Percentiles rank a stretch among this genome's conserved stretches.
These are phyloP conservation scores for Noctua janthina DNA, from an alignment of 2,888 invertebrate genomes.

Conservation along the genomic window DNA sequence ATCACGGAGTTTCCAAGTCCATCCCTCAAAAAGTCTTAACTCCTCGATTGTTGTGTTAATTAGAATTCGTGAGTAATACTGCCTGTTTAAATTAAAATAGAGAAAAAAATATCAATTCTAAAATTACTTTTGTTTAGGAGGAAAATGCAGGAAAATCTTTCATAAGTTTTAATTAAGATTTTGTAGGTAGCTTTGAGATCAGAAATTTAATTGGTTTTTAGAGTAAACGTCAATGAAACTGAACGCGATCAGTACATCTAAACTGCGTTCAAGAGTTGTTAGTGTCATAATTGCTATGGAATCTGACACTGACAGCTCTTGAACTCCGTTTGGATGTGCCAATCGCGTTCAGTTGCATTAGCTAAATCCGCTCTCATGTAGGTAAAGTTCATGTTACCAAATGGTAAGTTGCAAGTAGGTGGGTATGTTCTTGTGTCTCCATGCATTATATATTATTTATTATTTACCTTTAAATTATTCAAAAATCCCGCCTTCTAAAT, in stretches of 20 bases:
- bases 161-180: constrained; percentile 49
- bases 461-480: too few relatives aligned
- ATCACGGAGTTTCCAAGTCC: constrained; percentile 65
- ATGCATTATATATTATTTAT: not conserved
- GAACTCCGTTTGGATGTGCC: not conserved
- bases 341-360: not conserved
- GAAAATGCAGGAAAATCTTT: constrained; percentile 49
- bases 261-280: not conserved
- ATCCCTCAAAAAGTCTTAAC: constrained; percentile 64
- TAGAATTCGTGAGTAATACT: constrained; percentile 65
- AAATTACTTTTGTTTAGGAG: constrained; percentile 55
- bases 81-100: constrained; percentile 60
- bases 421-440: not conserved
- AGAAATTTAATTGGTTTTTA: constrained; percentile 2
- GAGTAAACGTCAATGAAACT: not conserved
- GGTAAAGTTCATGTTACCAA: not conserved
- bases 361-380: not conserved
- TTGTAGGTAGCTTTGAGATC: constrained; percentile 16
- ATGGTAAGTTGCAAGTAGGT: not conserved
- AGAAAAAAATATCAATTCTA: constrained; percentile 47
- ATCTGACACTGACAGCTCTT: not conserved
- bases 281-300: not conserved
- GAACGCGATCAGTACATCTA: not conserved
- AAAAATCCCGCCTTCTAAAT: too few relatives aligned
- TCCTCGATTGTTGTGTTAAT: constrained; percentile 68